Evolutionary conservation across 2,888 invertebrate species (phyloP).

Genomic region (Apantesis nais): DNA sequence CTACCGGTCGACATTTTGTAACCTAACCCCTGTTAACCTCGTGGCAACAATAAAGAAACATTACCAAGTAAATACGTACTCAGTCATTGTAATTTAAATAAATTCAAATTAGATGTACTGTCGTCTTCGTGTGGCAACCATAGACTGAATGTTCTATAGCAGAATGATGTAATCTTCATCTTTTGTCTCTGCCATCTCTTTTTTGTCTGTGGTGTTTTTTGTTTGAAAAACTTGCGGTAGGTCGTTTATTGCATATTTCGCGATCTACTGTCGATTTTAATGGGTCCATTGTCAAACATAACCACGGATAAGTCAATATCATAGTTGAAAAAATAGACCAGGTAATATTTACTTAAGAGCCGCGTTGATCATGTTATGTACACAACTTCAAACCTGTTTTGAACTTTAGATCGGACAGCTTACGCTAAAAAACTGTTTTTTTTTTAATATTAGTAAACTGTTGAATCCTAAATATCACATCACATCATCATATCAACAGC

Average conservation of each 20-base stretch:
- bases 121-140: slow-evolving; percentile 62
- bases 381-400: background rate
- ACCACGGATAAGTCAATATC: slow-evolving; percentile 13
- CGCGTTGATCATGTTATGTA: background rate
- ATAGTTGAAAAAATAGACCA: slow-evolving; percentile 10
- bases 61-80: slow-evolving; percentile 77
- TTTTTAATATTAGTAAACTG: background rate
- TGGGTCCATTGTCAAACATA: slow-evolving; percentile 10
- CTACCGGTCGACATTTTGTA: slow-evolving; percentile 62
- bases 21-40: slow-evolving; percentile 75
- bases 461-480: background rate
- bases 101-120: slow-evolving; percentile 73
- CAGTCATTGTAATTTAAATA: slow-evolving; percentile 80
- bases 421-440: background rate
- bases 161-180: slow-evolving; percentile 60
- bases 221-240: slow-evolving; percentile 56
- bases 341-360: slow-evolving; percentile 12
- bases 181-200: slow-evolving; percentile 46
- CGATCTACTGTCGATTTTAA: slow-evolving; percentile 48
- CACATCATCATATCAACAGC: no score
- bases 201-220: slow-evolving; percentile 33
- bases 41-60: slow-evolving; percentile 64
- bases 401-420: background rate
- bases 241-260: slow-evolving; percentile 54
- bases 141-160: slow-evolving; percentile 47